Evolutionary conservation across 2,113 vertebrate species (phyloP).

Genomic region (Corythornis madagascariensis): DNA sequence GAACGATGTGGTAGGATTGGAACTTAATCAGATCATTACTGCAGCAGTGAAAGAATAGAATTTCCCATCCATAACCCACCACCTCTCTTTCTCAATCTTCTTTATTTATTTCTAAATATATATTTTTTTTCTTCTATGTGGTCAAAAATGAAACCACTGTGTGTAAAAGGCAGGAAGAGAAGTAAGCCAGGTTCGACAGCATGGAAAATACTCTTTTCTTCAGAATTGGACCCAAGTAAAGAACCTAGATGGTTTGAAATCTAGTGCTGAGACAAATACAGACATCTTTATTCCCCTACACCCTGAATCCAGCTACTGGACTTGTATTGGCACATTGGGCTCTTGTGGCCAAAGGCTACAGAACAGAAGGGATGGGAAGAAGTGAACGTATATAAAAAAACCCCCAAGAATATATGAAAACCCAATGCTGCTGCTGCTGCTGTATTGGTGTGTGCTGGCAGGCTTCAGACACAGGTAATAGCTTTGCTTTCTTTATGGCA

Average conservation of each 20-base stretch:
- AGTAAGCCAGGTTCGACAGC: neutral
- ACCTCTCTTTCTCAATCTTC: constrained; percentile 24
- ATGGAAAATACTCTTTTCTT: neutral
- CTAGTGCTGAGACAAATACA: neutral
- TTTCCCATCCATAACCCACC: neutral
- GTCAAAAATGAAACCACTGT: neutral
- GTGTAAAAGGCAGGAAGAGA: neutral
- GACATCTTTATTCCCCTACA: neutral
- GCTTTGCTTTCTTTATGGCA: neutral
- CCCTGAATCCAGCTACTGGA: neutral
- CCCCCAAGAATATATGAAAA: rapidly evolving
- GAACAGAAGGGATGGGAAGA: neutral
- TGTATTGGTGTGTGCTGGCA: neutral
- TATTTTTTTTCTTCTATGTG: neutral
- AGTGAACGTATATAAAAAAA: neutral
- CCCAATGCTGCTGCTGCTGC: rapidly evolving
- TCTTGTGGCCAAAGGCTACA: neutral
- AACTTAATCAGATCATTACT: constrained; percentile 55
- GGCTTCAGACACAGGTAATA: neutral
- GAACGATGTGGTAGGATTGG: constrained; percentile 20
- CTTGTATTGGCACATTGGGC: neutral
- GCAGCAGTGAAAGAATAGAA: constrained; percentile 6
- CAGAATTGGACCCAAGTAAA: neutral
- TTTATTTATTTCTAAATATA: constrained; percentile 37
- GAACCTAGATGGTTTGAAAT: neutral